Evolutionary conservation across 2,888 invertebrate species (phyloP).

Genomic region (Drosophila mulleri): DNA sequence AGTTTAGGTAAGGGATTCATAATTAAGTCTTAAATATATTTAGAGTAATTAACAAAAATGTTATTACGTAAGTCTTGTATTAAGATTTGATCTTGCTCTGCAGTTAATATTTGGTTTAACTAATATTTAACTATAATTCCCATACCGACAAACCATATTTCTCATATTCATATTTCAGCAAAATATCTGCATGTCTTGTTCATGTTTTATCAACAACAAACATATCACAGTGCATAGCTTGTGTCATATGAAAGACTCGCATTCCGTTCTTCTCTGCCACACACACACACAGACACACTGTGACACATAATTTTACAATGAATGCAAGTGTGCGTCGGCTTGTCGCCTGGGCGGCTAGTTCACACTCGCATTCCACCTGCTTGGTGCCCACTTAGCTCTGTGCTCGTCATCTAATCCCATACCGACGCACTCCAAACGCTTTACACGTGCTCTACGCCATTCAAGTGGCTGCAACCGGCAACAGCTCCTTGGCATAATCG

Average conservation of each 20-base stretch:
- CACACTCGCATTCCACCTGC: slow-evolving; percentile 58
- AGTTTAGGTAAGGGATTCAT: too few species aligned
- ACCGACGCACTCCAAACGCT: slow-evolving; percentile 77
- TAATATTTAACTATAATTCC: neutral
- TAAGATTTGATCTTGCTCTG: neutral
- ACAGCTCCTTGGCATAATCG: slow-evolving; percentile 77
- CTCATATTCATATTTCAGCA: slow-evolving; percentile 9
- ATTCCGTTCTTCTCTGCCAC: neutral
- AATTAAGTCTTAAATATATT: too few species aligned
- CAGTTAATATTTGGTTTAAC: too few species aligned
- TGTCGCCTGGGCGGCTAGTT: slow-evolving; percentile 63
- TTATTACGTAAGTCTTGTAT: neutral
- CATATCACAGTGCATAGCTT: slow-evolving; percentile 41
- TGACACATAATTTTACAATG: slow-evolving; percentile 16
- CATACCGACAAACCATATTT: slow-evolving; percentile 6
- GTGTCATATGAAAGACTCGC: slow-evolving; percentile 27
- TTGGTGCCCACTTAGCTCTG: slow-evolving; percentile 24
- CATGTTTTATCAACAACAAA: slow-evolving; percentile 30
- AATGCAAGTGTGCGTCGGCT: slow-evolving; percentile 39
- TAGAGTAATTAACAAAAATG: too few species aligned
- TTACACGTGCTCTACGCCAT: slow-evolving; percentile 76
- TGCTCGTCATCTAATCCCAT: slow-evolving; percentile 67
- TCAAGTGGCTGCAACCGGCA: slow-evolving; percentile 71
- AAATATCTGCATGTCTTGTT: slow-evolving; percentile 14
- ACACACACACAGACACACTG: slow-evolving; percentile 1